Evolutionary conservation across 2,888 invertebrate genomes (phyloP).

Genomic region (Coleophora flavipennella): DNA sequence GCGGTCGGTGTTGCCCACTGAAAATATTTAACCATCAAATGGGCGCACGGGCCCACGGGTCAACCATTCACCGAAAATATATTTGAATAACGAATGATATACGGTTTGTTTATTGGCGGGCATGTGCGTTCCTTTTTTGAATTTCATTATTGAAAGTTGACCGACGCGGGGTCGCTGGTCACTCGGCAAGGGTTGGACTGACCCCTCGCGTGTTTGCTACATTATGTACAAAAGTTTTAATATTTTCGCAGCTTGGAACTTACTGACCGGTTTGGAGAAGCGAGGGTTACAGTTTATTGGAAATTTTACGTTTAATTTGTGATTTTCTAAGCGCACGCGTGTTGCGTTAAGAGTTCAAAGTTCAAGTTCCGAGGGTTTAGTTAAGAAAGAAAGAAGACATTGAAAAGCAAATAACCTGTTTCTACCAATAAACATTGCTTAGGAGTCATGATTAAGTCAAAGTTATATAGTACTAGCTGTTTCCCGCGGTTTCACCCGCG

Average conservation of each 20-base stretch:
- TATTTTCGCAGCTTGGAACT: slow-evolving; percentile 63
- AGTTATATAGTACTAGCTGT: not conserved
- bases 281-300: slow-evolving; percentile 41
- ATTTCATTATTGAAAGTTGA: slow-evolving; percentile 57
- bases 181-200: slow-evolving; percentile 39
- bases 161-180: slow-evolving; percentile 64
- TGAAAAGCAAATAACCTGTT: not conserved
- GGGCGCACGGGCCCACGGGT: slow-evolving; percentile 68
- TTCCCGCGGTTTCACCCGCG: no score
- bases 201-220: slow-evolving; percentile 50
- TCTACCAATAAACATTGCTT: not conserved
- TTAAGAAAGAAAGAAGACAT: not conserved
- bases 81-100: slow-evolving; percentile 71
- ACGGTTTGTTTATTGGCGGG: slow-evolving; percentile 73
- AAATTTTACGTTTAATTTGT: slow-evolving; percentile 70
- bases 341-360: slow-evolving; percentile 54
- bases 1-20: slow-evolving; percentile 56
- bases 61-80: slow-evolving; percentile 63
- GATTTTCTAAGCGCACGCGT: slow-evolving; percentile 54
- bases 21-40: slow-evolving; percentile 68
- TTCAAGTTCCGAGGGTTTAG: slow-evolving; percentile 27
- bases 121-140: slow-evolving; percentile 60
- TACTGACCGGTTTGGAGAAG: slow-evolving; percentile 38
- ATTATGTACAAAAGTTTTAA: slow-evolving; percentile 57
- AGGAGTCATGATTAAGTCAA: not conserved